Conservation (phyloP, 2,888 invertebrate genomes). For the Corythucha ciliata region DNA sequence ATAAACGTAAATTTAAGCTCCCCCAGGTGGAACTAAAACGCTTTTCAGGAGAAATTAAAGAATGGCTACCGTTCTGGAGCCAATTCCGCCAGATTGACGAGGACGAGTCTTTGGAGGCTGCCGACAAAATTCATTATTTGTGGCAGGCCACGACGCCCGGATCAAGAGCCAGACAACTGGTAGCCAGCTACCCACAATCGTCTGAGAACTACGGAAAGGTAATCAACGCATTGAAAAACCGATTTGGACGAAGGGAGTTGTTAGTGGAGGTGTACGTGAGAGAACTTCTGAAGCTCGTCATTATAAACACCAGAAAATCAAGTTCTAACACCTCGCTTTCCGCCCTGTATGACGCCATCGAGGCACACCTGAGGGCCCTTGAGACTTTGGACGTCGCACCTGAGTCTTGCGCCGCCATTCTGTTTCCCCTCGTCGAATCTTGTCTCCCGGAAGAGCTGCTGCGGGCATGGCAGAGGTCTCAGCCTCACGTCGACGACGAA, state of each 20-base stretch:
- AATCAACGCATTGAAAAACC: background rate
- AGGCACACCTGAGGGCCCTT: background rate
- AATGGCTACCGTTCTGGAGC: constrained; percentile 1
- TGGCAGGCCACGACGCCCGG: background rate
- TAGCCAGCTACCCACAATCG: background rate
- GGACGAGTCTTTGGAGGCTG: background rate
- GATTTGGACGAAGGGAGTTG: background rate
- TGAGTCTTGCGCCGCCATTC: constrained; percentile 2
- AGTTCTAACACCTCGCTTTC: background rate
- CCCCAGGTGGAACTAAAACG: background rate
- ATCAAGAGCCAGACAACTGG: background rate
- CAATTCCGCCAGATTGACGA: constrained; percentile 7
- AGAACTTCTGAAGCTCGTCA: constrained; percentile 1
- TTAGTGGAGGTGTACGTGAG: background rate
- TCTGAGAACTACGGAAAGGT: background rate
- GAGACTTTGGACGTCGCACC: constrained; percentile 2
- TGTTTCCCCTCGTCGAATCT: constrained; percentile 1
- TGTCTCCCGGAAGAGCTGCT: constrained; percentile 7
- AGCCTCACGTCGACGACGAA: too few relatives aligned
- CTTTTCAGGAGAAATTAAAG: constrained; percentile 2
- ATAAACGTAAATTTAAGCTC: constrained; percentile 3
- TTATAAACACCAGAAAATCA: background rate
- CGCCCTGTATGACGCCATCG: background rate
- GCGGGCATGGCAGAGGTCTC: background rate
- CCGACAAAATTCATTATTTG: constrained; percentile 1